Conservation (phyloP, 1,140 invertebrate genomes). For the Tetramorium alpestre region DNA sequence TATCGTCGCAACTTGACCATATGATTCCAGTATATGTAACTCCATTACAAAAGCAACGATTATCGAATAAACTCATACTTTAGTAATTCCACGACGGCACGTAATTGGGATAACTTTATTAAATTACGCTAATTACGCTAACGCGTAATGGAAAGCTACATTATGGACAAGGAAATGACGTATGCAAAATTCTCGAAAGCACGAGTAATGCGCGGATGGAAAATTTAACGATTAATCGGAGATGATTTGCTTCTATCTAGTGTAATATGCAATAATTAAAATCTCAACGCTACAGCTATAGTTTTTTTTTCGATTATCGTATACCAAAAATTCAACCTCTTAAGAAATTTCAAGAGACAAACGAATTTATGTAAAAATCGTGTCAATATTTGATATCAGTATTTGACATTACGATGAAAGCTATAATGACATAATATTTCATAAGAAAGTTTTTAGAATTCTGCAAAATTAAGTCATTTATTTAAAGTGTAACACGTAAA, state of each 20-base stretch:
- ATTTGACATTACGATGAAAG: neutral
- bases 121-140: slow-evolving; percentile 41
- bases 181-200: slow-evolving; percentile 32
- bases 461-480: neutral
- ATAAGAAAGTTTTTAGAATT: neutral
- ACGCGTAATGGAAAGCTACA: slow-evolving; percentile 44
- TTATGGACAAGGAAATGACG: slow-evolving; percentile 38
- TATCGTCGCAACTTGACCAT: neutral
- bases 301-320: neutral
- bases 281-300: neutral
- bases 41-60: neutral
- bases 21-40: neutral
- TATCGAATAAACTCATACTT: slow-evolving; percentile 34
- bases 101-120: slow-evolving; percentile 28
- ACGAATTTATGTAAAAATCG: neutral
- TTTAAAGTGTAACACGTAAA: neutral
- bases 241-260: slow-evolving; percentile 10
- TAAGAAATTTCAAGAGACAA: neutral
- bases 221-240: slow-evolving; percentile 27
- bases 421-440: neutral
- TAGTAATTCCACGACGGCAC: slow-evolving; percentile 5
- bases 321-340: neutral
- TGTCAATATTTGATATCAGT: neutral
- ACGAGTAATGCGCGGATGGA: neutral
- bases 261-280: neutral